Evolutionary conservation across 2,888 invertebrate genomes (phyloP), one percentile per base, ranked within the genome.

Genomic region (Perizoma affinitatum): DNA sequence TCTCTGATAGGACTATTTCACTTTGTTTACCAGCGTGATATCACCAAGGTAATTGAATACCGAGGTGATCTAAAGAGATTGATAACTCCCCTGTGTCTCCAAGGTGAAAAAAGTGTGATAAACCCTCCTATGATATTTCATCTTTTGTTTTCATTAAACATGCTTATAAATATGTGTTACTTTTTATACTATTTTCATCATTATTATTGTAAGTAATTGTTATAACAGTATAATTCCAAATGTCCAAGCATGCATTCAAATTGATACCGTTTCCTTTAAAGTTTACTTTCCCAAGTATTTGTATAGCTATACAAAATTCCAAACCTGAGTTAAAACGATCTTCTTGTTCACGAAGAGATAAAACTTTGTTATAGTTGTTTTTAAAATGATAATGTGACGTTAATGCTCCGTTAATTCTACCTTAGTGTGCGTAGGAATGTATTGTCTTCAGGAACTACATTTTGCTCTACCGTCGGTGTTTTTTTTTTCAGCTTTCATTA

Each of bases 301-400:
- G n/a, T 33, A 45, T 42, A 41, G 5, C 43, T 34, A 33, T 3
- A 22, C 22, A 22, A 22, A 69, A 68, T 52, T 45, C 52, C 47
- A 40, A 47, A 52, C 38, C 53, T 45, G 35, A 55, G 52, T 43
- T 42, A 43, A 54, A 54, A 51, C 62, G 51, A 62, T 62, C 43
- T 47, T 58, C 54, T 58, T 47, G 62, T 62, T 58, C 58, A 38
- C 51, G 44, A 54, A 61, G 56, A 59, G 48, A 64, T 55, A 61
- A 61, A 65, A 58, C 36, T 64, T 65, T 63, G 41, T 58, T 54
- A 57, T 60, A 47, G 54, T 56, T 63, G 54, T 61, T 57, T 63
- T 61, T 33, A 61, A 62, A 63, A 62, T 65, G 50, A 65, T 63
- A 65, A 65, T 65, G 48, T 52, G 65, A 69, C 63, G 51, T 67